These are phyloP conservation scores for Helarctos malayanus DNA, from an alignment of 2,797 vertebrate genomes.

Conservation along the genomic window DNA sequence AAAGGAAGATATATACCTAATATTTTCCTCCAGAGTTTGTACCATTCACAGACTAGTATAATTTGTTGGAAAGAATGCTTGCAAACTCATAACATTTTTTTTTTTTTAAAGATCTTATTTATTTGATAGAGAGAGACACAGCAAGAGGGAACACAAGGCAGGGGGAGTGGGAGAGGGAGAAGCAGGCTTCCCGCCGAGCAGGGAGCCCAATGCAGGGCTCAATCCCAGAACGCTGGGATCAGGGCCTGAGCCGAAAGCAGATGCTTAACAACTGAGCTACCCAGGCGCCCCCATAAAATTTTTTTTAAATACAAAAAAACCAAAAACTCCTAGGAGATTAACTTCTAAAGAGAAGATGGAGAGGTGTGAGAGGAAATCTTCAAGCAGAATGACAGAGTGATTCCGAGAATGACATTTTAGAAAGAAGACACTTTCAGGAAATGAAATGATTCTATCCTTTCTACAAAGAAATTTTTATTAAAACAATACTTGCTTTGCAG, in stretches of 20 bases:
- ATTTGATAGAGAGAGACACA: too few relatives aligned
- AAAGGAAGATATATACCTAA: neutral
- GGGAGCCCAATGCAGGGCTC: too few relatives aligned
- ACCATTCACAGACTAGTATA: neutral
- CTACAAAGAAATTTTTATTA: conserved; percentile 3
- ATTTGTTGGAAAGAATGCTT: neutral
- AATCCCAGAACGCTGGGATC: too few relatives aligned
- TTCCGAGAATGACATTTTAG: neutral
- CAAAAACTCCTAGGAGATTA: neutral
- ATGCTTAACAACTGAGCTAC: too few relatives aligned
- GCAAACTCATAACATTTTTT: neutral
- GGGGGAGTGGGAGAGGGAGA: too few relatives aligned
- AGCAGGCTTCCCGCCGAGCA: too few relatives aligned
- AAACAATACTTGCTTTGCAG: neutral
- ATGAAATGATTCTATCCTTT: neutral
- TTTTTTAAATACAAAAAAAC: neutral
- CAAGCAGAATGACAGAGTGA: neutral
- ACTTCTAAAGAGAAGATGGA: neutral
- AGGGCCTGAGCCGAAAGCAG: too few relatives aligned
- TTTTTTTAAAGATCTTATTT: too few relatives aligned
- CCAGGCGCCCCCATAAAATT: neutral
- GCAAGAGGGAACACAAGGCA: too few relatives aligned
- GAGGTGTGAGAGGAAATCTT: neutral
- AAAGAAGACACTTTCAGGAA: neutral
- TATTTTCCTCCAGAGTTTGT: neutral